Evolutionary conservation across 2,113 vertebrate genomes (phyloP), one percentile per base, ranked within the genome.

Genomic region (Noctilio leporinus): DNA sequence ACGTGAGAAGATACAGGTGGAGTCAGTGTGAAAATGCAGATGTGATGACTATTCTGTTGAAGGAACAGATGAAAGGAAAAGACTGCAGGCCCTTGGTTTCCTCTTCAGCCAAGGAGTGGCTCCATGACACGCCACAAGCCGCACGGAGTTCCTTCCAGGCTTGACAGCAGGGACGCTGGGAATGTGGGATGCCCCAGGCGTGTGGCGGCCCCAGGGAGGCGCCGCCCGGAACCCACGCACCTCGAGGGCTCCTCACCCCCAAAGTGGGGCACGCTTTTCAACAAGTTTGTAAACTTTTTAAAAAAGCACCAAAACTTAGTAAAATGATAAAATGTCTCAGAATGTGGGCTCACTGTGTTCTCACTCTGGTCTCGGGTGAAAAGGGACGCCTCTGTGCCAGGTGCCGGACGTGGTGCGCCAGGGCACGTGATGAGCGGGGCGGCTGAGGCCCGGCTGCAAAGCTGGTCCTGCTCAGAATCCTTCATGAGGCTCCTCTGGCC

Each of bases 341-440:
- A 67, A 65, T 51, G 57, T 22, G 10, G 40, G 45, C 59, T 70
- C 30, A 20, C 33, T n/a, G 10, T 55, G 20, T 6, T 83, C 33
- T n/a, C 40, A 22, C n/a, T 43, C 49, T 55, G 77, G 53, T 85
- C 49, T 84, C 55, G 1, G 0, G 3, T 12, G 47, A 73, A 85
- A 35, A 53, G 40, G 82, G 30, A 15, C 5, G 47, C 7, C 0
- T 10, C 22, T 20, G n/a, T 4, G 43, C 9, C 20, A 30, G n/a
- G 40, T 0, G 55, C 4, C 3, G 38, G 62, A 12, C 19, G 26
- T 14, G 7, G 6, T 16, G 2, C 10, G 6, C 30, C 1, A 7
- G 53, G 30, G 16, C 12, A 12, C 28, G 35, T 2, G 10, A 7
- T 47, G 51, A 35, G 26, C 3, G 78, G 40, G 28, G 10, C 7